These are phyloP conservation scores for Ageneiosus marmoratus DNA, from an alignment of 2,113 vertebrate species.

Conservation along the genomic window DNA sequence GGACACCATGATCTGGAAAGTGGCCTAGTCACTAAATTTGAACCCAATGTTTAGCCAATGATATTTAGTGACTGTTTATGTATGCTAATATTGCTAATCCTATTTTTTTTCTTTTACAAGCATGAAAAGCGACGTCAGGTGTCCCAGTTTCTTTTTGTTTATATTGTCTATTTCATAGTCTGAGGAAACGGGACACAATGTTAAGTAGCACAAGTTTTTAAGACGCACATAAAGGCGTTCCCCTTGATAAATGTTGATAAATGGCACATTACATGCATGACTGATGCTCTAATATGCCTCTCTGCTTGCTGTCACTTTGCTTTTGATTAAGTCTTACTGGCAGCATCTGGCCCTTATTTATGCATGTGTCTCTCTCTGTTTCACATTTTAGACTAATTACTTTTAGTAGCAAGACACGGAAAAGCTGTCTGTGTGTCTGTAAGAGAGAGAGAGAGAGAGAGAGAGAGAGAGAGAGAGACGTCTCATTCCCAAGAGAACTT, in stretches of 20 bases:
- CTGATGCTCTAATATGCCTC: background rate
- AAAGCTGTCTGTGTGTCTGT: background rate
- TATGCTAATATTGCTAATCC: too few relatives aligned
- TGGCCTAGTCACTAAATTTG: too few relatives aligned
- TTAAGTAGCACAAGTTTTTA: background rate
- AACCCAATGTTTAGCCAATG: too few relatives aligned
- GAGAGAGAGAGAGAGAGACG: too few relatives aligned
- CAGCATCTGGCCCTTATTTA: background rate
- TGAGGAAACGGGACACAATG: background rate
- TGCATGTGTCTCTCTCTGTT: background rate
- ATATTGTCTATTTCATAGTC: background rate
- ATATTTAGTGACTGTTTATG: too few relatives aligned
- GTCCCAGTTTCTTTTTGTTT: background rate
- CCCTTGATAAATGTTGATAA: background rate
- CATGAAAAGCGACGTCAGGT: too few relatives aligned
- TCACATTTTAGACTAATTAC: background rate
- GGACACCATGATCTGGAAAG: too few relatives aligned
- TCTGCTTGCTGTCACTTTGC: background rate
- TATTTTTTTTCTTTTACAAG: too few relatives aligned
- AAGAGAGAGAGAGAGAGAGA: background rate
- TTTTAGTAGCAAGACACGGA: background rate
- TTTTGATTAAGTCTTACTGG: background rate
- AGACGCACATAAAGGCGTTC: background rate
- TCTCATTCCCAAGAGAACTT: conserved; percentile 10
- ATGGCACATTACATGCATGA: background rate